A percentile compares a stretch with the other conserved stretches of the same genome.
phyloP scores from a whole-genome alignment of 2,113 vertebrate species.

The Rafetus swinhoei region DNA sequence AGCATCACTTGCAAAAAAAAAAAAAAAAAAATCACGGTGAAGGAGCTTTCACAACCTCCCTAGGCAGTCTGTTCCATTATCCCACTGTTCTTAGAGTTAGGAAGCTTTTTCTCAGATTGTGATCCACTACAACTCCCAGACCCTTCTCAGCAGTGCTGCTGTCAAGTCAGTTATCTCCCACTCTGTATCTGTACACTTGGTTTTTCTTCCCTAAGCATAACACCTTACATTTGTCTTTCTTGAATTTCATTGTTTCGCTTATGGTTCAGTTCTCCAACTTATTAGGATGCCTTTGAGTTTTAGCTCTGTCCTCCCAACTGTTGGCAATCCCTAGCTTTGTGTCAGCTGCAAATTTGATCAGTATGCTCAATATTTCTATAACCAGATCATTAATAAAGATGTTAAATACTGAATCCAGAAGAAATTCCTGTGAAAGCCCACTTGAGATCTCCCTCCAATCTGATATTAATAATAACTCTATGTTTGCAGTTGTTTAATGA shows the following conservation, averaged over 20 bases:
- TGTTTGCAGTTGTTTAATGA: neutral
- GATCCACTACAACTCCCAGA: neutral
- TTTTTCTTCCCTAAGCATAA: neutral
- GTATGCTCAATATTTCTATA: neutral
- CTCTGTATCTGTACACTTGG: neutral
- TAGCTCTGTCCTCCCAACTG: neutral
- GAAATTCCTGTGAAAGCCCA: neutral
- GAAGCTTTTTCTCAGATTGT: neutral
- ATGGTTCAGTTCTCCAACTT: neutral
- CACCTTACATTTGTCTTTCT: neutral
- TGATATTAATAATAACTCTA: neutral
- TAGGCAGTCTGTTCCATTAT: neutral
- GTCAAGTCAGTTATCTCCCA: neutral
- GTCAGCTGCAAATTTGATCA: too few relatives aligned
- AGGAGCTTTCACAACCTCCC: neutral
- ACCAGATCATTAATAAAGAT: neutral
- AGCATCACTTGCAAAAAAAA: neutral
- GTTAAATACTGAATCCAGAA: neutral
- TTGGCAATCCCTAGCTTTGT: too few relatives aligned
- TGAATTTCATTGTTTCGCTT: neutral
- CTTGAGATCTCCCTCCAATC: neutral
- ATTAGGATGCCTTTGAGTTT: neutral
- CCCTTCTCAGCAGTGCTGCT: neutral
- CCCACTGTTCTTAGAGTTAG: too few relatives aligned
- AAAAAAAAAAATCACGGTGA: neutral